phyloP scores from a whole-genome alignment of 2,113 vertebrate genomes.

The Nesogale talazaci region DNA sequence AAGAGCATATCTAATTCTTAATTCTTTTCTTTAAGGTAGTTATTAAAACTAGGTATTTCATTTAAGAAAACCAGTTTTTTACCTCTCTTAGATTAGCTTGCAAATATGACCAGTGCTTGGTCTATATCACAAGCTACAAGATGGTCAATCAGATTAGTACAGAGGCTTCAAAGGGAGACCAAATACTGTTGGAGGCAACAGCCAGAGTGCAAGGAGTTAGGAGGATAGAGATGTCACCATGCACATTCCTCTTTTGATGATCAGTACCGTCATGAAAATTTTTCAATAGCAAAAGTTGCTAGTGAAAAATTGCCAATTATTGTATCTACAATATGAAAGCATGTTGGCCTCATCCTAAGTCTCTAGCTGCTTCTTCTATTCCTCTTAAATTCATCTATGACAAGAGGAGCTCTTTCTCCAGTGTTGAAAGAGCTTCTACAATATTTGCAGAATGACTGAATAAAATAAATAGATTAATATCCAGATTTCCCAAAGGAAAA shows the following conservation, averaged over 20 bases:
- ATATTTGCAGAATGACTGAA: conserved; percentile 12
- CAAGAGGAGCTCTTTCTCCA: conserved; percentile 8
- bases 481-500: neutral
- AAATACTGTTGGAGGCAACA: neutral
- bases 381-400: conserved; percentile 41
- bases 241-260: neutral
- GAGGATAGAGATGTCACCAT: neutral
- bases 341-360: neutral
- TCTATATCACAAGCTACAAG: conserved; percentile 10
- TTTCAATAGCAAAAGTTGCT: conserved; percentile 42
- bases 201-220: conserved; percentile 29
- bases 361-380: neutral
- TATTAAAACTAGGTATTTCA: neutral
- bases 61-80: neutral
- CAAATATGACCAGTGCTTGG: conserved; percentile 3
- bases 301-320: conserved; percentile 3
- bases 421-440: neutral
- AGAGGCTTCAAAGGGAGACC: neutral
- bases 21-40: conserved; percentile 17
- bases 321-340: neutral
- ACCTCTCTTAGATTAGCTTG: conserved; percentile 4
- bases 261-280: conserved; percentile 18
- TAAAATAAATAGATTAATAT: neutral
- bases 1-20: conserved; percentile 31
- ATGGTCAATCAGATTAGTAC: conserved; percentile 27